Conservation (phyloP, 1,140 invertebrate species). For the Copidosoma floridanum region DNA sequence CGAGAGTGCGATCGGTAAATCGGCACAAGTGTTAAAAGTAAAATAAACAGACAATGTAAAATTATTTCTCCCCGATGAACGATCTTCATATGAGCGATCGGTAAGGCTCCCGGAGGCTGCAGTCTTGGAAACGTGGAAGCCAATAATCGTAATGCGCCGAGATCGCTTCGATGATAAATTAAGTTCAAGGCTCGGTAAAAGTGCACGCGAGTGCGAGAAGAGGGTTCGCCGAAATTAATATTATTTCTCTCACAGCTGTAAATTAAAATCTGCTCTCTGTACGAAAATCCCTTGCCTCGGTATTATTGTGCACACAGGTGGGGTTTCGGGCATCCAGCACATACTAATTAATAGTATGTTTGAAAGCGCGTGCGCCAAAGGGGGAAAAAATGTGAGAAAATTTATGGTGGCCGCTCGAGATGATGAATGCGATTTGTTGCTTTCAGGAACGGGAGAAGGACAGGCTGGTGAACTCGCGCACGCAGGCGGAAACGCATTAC, state of each 20-base stretch:
- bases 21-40: too few relatives aligned
- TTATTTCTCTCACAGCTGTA: neutral
- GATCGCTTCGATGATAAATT: constrained; percentile 23
- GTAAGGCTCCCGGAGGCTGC: neutral
- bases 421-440: constrained; percentile 22
- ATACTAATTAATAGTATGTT: too few relatives aligned
- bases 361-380: too few relatives aligned
- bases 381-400: too few relatives aligned
- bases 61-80: too few relatives aligned
- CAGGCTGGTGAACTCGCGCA: constrained; percentile 41
- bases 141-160: neutral
- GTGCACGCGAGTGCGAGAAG: too few relatives aligned
- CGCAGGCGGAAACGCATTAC: constrained; percentile 48
- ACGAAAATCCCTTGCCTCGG: neutral
- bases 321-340: too few relatives aligned
- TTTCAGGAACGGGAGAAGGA: constrained; percentile 53
- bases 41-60: too few relatives aligned
- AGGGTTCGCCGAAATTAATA: neutral
- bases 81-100: neutral
- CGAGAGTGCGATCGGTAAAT: too few relatives aligned
- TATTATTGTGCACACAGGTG: too few relatives aligned
- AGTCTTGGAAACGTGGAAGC: neutral
- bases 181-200: constrained; percentile 27
- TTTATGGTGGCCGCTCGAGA: neutral
- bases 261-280: neutral